Conservation (phyloP, 37 sponge, comb jelly and placozoan genomes). For the Haliclona indistincta region DNA sequence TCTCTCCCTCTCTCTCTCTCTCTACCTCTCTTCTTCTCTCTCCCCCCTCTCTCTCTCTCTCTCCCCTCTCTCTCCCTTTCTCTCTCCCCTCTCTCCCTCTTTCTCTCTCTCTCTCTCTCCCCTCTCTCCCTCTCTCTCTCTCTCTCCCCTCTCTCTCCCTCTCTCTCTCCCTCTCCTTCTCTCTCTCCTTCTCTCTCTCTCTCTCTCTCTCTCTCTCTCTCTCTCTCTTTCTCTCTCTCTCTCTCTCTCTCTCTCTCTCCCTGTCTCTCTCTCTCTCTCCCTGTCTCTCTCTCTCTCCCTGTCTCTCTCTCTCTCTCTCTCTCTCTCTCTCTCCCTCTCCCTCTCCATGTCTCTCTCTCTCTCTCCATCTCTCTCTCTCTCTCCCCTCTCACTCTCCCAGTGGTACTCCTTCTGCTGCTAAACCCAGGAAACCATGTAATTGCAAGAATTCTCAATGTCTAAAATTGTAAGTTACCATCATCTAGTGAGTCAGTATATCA, state of each 20-base stretch:
- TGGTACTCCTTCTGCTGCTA: slow-evolving; percentile 40
- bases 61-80: not conserved
- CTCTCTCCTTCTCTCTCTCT: too few relatives aligned
- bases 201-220: too few relatives aligned
- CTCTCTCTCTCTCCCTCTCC: not conserved
- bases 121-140: not conserved
- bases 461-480: slow-evolving; percentile 76
- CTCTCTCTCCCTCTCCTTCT: not conserved
- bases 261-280: too few relatives aligned
- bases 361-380: too few relatives aligned
- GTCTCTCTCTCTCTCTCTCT: not conserved
- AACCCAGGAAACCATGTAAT: slow-evolving; percentile 95
- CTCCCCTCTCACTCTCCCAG: not conserved
- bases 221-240: too few relatives aligned
- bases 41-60: not conserved
- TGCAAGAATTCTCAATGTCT: slow-evolving; percentile 95
- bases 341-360: too few relatives aligned
- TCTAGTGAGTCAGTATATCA: not conserved
- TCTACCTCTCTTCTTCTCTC: too few relatives aligned
- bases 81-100: not conserved
- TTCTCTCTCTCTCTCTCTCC: not conserved
- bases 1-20: too few relatives aligned
- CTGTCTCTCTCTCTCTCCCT: too few relatives aligned
- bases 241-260: too few relatives aligned
- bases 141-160: not conserved